Conservation (phyloP, 2,888 invertebrate species). For the Hydrotaea cyrtoneurina region DNA sequence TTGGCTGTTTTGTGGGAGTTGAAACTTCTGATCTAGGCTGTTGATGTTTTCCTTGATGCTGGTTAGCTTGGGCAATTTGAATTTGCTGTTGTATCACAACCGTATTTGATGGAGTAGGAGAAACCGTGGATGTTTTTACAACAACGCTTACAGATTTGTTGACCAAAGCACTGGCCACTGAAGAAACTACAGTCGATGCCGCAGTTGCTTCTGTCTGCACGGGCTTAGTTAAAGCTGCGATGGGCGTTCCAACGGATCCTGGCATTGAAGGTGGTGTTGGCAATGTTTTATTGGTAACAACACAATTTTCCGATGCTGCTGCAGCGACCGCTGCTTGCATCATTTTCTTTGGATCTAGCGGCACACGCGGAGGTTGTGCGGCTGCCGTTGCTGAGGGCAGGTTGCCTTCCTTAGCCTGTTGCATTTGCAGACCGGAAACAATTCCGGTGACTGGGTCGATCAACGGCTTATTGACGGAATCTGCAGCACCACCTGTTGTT, state of each 20-base stretch:
- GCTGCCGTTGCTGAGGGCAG: constrained; percentile 73
- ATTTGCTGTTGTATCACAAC: constrained; percentile 57
- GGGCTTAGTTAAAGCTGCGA: constrained; percentile 73
- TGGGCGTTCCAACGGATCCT: constrained; percentile 69
- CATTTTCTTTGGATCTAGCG: constrained; percentile 68
- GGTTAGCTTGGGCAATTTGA: constrained; percentile 56
- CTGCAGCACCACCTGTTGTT: constrained; percentile 81
- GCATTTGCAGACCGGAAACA: constrained; percentile 84
- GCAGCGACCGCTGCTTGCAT: constrained; percentile 65
- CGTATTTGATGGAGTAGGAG: constrained; percentile 68
- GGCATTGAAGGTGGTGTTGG: constrained; percentile 39
- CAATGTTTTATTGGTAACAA: constrained; percentile 49
- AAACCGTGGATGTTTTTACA: constrained; percentile 73
- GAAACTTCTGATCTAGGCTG: constrained; percentile 71
- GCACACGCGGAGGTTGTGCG: constrained; percentile 60
- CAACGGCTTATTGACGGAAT: constrained; percentile 82
- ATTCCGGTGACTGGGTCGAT: constrained; percentile 89
- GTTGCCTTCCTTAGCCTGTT: constrained; percentile 84
- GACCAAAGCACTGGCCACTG: constrained; percentile 70
- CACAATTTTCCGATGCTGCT: constrained; percentile 52
- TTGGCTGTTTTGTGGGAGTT: constrained; percentile 73
- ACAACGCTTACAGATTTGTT: constrained; percentile 76
- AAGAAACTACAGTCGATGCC: constrained; percentile 63
- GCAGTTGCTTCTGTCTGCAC: constrained; percentile 71
- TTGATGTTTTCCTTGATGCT: constrained; percentile 66